Evolutionary conservation across 2,113 vertebrate species (phyloP), one percentile per base, ranked within the genome.

Genomic region (Ginglymostoma cirratum): DNA sequence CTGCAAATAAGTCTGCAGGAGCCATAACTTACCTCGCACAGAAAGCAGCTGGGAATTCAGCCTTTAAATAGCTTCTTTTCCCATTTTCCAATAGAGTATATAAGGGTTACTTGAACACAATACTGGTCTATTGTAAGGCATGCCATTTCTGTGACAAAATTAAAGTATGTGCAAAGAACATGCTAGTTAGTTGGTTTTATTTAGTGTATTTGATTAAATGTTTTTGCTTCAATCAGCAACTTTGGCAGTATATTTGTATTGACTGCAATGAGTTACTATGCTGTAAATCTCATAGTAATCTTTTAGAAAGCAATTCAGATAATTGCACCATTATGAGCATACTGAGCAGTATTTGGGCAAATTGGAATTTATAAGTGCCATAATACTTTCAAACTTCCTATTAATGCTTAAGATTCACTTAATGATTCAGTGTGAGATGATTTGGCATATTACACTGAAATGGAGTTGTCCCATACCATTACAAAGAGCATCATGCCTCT

Each of bases 231-330:
- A 52, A 30, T 67, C 38, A 94, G 61, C 38, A 94, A n/a, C 86
- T 67, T 69, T 94, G 61, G 65, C n/a, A 94, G 92, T 4, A 2
- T 34, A 14, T 67, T 55, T 52, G 5, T 42, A 67, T 94, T 94
- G 92, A 45, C 86, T 52, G 42, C 10, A 89, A 89, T 48, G 23
- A 34, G 61, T 89, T 89, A 27, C 52, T 89, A 89, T 27, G 52
- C 86, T 89, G 86, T 89, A 61, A 89, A 61, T 61, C 86, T 89
- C 86, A 89, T 6, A 89, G 86, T 89, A 89, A 89, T 89, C 86
- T 55, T 89, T 55, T 15, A 55, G 86, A 89, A 30, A 55, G 52
- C 45, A 89, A 89, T 89, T 89, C 86, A 89, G 48, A 61, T 89
- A 89, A 89, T 89, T 89, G 86, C 52, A 61, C 24, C 86, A 61